Conservation (phyloP, 2,113 vertebrate species). For the Corvus moneduloides region DNA sequence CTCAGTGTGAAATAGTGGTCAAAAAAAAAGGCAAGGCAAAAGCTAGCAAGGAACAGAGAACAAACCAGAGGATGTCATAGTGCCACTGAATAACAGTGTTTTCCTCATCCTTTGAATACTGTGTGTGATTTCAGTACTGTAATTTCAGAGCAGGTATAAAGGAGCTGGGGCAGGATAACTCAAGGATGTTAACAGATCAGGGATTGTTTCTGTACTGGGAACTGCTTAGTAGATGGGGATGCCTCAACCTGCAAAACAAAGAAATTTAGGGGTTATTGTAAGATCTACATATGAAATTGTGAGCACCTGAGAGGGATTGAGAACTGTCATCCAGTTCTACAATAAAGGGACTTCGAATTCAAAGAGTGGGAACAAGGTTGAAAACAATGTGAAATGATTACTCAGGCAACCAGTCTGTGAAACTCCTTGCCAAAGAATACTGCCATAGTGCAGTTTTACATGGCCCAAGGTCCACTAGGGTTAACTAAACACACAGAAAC, state of each 20-base stretch:
- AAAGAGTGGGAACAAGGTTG: neutral
- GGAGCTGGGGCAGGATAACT: neutral
- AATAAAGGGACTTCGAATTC: neutral
- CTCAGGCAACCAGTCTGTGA: neutral
- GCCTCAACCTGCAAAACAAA: neutral
- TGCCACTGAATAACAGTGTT: neutral
- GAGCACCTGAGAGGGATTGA: neutral
- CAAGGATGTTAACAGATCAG: neutral
- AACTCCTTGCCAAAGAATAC: neutral
- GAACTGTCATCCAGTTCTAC: neutral
- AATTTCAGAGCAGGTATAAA: neutral
- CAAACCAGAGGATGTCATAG: neutral
- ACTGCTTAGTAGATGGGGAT: neutral
- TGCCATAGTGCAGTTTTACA: neutral
- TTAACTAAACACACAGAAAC: neutral
- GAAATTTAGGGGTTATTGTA: neutral
- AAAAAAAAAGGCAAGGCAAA: neutral
- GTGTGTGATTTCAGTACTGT: neutral
- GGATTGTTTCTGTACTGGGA: neutral
- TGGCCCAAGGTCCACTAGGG: neutral
- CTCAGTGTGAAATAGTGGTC: neutral
- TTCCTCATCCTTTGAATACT: neutral
- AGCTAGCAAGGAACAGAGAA: neutral
- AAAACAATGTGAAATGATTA: neutral
- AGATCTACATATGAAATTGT: neutral